Base-by-base conservation (phyloP, 1,140 invertebrate species). In the Psilanteris sp. region DNA sequence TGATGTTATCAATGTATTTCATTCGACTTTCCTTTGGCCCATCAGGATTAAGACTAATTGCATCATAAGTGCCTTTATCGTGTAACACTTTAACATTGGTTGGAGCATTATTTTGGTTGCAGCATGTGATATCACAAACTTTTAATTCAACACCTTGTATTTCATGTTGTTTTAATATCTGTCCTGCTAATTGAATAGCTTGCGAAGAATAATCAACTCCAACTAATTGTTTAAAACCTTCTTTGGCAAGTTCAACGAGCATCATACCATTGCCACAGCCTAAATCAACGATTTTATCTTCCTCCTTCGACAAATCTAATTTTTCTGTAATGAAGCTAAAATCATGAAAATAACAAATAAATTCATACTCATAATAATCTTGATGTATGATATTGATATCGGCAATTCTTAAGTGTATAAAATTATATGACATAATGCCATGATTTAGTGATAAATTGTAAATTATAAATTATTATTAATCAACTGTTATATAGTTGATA, bases 31-130 rank as follows among this genome's bases (percentile, higher is more conserved):
- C 81, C 36, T 90, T 89, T 0, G 93, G 85, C 81, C 94, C 89
- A 0, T 93, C 91, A 0, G 94, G 93, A 81, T 91, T 92, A 3
- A 98, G 86, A 81, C 95, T 94, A 29, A 98, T 93, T 0, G 97
- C 96, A 89, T 98, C 96, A 84, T 96, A 98, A 0, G 97, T 98
- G 0, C 97, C 96, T 89, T 98, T 98, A 84, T 98, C 96, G 9
- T 77, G 16, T 0, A 77, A 9, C 1, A 75, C 14, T 77, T 91
- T 90, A 79, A 91, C 95, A 50, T 87, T 86, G 3, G 41, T 87
- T 75, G 81, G 54, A 4, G 75, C 31, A 10, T 87, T 48, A 14
- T 78, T 54, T 24, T 52, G 16, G 11, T 55, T 44, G 0, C 87
- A 54, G 39, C 89, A 55, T 14, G 91, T 83, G 75, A 94, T 90